A percentile compares a stretch with the other conserved stretches of the same genome.
These are phyloP conservation scores for Oreochromis mossambicus DNA, from an alignment of 2,797 vertebrate genomes.

Conservation along the genomic window DNA sequence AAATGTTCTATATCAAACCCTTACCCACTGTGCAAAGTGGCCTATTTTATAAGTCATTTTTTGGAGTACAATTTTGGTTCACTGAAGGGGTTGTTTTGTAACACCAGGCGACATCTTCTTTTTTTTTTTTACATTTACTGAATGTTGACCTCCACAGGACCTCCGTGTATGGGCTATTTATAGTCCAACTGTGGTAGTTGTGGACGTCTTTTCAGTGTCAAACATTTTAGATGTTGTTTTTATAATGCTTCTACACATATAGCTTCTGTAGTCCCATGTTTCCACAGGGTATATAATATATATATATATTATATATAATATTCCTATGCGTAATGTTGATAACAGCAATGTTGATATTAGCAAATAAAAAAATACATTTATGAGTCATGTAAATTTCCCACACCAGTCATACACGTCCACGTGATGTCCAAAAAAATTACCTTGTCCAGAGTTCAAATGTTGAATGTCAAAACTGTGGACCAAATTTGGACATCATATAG, in stretches of 20 bases:
- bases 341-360: not conserved
- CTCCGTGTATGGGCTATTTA: fast-evolving
- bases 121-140: fast-evolving
- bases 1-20: not conserved
- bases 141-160: fast-evolving
- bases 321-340: not conserved
- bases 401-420: not conserved
- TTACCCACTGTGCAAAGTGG: not conserved
- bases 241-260: not conserved
- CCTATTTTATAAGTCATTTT: fast-evolving
- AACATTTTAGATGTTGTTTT: not conserved
- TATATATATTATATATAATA: not conserved
- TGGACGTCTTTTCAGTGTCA: not conserved
- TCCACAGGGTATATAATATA: not conserved
- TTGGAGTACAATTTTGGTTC: not conserved
- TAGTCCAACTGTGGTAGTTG: not conserved
- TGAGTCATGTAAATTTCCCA: not conserved
- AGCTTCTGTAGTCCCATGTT: not conserved
- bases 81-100: not conserved
- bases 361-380: not conserved
- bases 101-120: not conserved
- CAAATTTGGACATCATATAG: not conserved
- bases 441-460: not conserved
- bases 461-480: not conserved
- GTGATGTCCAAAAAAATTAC: not conserved